Evolutionary conservation across 1,140 invertebrate genomes (phyloP), one percentile per base, ranked within the genome.

Genomic region (Stenopsyche tienmushanensis): DNA sequence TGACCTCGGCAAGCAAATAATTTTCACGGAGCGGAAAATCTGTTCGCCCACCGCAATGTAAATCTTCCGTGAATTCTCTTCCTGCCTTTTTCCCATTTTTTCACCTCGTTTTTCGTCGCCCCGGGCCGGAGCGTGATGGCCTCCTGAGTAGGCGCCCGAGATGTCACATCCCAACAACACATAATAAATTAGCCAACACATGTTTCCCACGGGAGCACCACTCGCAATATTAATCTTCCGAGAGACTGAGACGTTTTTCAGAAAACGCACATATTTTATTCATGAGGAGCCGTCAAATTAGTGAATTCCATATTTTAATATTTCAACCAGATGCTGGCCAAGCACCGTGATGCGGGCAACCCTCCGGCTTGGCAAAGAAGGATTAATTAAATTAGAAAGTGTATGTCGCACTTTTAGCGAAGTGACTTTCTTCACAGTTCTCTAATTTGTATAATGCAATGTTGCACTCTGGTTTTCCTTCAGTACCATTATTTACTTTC

Each of bases 181-280:
- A 47, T 26, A 25, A 60, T 60, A 60, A 60, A 60, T 60, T 60
- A 49, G 42, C 39, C 23, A 39, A 47, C 57, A 60, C 57, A 29
- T 47, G 57, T 44, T 60, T n/a, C n/a, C 8, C 21, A 15, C 52
- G 8, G 24, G 20, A 54, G 8, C 57, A 47, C 57, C 8, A 42
- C 41, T 15, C 2, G 42, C 5, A 2, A 57, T 47, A 60, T 60
- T 60, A 60, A 57, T 41, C 20, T 57, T 15, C 15, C 8, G 5
- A 54, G 18, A 8, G 7, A 39, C 13, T 13, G 34, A 39, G 13
- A 13, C 18, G 13, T 44, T 44, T 44, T 13, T 44, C 13, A 44
- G n/a, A 44, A 44, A 13, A 13, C 3, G 41, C 3, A 44, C 13
- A 44, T 44, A 44, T 44, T 44, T 44, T 44, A 44, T 44, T 44